Conservation (phyloP, 2,113 vertebrate genomes). For the Lanius collurio region DNA sequence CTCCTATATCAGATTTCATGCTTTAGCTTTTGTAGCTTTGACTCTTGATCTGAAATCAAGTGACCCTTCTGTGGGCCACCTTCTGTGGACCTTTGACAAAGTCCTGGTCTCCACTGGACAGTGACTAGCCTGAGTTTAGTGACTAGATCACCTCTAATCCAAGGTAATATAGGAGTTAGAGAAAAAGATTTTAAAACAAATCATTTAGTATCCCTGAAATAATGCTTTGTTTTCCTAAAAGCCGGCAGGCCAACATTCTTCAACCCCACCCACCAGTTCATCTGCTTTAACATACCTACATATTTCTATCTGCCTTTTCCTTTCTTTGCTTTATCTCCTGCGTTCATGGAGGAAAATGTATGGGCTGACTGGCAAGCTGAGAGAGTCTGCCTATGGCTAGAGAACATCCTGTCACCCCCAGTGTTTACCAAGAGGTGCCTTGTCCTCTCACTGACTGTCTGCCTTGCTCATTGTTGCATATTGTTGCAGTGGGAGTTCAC, state of each 20-base stretch:
- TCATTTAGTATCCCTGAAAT: neutral
- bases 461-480: neutral
- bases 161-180: neutral
- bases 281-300: neutral
- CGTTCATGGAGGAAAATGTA: accelerated
- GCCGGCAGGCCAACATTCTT: neutral
- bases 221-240: neutral
- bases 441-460: neutral
- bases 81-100: neutral
- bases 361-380: neutral
- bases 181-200: neutral
- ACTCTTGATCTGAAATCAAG: neutral
- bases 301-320: neutral
- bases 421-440: neutral
- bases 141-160: neutral
- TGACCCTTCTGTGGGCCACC: neutral
- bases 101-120: neutral
- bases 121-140: neutral
- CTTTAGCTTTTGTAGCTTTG: neutral
- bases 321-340: neutral
- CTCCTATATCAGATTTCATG: neutral
- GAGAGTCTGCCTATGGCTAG: neutral
- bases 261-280: neutral
- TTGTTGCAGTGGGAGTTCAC: neutral
- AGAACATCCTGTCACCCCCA: neutral